Evolutionary conservation across 2,113 vertebrate genomes (phyloP).

Genomic region (Sturnus vulgaris): DNA sequence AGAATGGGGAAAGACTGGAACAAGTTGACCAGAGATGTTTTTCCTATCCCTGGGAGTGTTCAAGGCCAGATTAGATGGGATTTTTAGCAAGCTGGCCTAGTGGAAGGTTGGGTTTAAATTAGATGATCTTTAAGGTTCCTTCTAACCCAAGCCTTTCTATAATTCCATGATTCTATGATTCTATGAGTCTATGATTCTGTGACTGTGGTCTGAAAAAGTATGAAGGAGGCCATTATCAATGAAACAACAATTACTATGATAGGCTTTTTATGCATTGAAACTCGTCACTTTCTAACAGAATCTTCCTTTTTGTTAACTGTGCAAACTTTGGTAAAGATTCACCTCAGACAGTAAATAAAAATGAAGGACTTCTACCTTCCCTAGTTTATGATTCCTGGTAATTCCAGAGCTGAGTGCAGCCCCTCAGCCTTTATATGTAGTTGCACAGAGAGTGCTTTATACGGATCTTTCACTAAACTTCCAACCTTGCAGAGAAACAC

Average conservation of each 20-base stretch:
- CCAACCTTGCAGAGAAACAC: neutral
- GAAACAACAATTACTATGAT: accelerated
- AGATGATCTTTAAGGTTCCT: neutral
- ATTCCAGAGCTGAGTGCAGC: neutral
- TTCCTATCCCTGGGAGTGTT: neutral
- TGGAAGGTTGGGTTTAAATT: neutral
- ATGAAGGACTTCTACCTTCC: neutral
- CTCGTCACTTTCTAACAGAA: neutral
- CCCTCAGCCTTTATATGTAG: neutral
- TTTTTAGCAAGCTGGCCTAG: neutral
- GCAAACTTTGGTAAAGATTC: neutral
- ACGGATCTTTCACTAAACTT: neutral
- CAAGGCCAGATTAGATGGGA: neutral
- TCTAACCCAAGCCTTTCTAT: neutral
- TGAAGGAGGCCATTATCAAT: neutral
- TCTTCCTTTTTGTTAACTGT: neutral
- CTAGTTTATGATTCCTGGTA: neutral
- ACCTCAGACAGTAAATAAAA: neutral
- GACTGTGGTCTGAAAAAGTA: neutral
- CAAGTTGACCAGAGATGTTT: neutral
- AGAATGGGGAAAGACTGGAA: neutral
- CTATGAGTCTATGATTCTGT: neutral
- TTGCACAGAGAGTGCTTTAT: accelerated
- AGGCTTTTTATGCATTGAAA: neutral
- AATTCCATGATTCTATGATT: too few species aligned